Base-by-base conservation (phyloP, 2,797 vertebrate species). In the Melanitta fusca region DNA sequence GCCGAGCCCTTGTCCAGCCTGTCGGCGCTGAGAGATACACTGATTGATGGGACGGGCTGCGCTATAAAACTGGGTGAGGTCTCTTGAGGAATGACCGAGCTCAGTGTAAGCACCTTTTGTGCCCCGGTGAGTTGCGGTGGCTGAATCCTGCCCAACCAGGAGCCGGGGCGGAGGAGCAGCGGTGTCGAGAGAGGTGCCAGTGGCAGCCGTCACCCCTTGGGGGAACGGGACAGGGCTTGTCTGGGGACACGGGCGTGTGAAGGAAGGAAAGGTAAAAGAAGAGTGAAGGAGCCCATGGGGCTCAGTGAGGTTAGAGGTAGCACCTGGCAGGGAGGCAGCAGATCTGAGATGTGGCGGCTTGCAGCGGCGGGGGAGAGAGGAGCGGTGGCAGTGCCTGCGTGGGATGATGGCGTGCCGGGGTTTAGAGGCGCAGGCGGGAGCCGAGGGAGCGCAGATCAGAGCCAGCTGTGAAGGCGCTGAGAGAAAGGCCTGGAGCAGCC, bases 401-500 rank as follows among this genome's bases (percentile, higher is more conserved):
- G 14, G 41, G 13, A 47, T 1, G 2, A 62, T 1, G 0, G 49
- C 20, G 53, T 53, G 51, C 51, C 25, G 15, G 30, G 27, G 36
- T 54, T 90, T 0, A 0, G 80, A 69, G 73, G 18, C 4, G 4
- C 70, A 13, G 13, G 36, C 34, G 49, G 81, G 30, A 91, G 36
- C 38, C 2, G 12, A 94, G 82, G 66, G 57, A 95, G 49, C 19
- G 45, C 17, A 86, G 80, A 92, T 84, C 92, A 92, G 80, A 93
- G 73, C 80, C 30, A 66, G 60, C 66, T 89, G 87, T 1, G 13
- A 60, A 85, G 70, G 30, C 10, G 4, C 66, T 8, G 51, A 87
- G 60, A 93, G 64, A 91, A 96, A 91, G 72, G 89, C 91, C 89
- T 91, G 89, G 51, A 79, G 91, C 89, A 95, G 85, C 80, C 91